phyloP scores from a whole-genome alignment of 1,140 invertebrate species.

The Linepithema humile region DNA sequence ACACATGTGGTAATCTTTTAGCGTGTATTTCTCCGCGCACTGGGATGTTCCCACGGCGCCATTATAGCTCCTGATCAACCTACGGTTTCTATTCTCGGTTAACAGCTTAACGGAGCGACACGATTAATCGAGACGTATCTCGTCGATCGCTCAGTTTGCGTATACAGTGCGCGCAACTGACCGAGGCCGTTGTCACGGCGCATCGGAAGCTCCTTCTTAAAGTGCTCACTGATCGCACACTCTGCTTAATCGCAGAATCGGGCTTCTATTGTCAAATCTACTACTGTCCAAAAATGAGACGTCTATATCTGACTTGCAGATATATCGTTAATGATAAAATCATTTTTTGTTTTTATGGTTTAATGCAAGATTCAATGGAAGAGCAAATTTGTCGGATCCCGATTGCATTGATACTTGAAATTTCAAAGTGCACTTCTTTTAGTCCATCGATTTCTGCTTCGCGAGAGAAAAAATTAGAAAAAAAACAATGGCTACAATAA shows the following conservation, averaged over 20 bases:
- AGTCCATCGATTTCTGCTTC: neutral
- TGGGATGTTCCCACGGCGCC: constrained; percentile 30
- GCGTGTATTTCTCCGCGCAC: constrained; percentile 56
- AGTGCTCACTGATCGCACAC: constrained; percentile 76
- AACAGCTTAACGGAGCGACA: constrained; percentile 55
- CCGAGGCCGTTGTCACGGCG: constrained; percentile 46
- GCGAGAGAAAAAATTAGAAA: neutral
- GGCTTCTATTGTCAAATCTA: constrained; percentile 27
- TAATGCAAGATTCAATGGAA: neutral
- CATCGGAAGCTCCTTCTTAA: constrained; percentile 71
- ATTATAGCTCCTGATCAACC: neutral
- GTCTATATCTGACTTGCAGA: too few species aligned
- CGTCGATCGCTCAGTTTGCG: constrained; percentile 48
- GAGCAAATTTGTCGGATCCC: neutral
- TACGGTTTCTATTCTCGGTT: constrained; percentile 35
- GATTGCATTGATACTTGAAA: neutral
- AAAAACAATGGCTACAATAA: constrained; percentile 4
- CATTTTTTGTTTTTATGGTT: neutral
- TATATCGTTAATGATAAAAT: too few species aligned
- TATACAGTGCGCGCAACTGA: constrained; percentile 60
- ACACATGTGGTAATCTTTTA: constrained; percentile 17
- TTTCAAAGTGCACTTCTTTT: neutral
- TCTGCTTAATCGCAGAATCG: constrained; percentile 68
- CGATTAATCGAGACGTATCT: constrained; percentile 61
- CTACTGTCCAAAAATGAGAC: too few species aligned